These are phyloP conservation scores for Euphydryas editha DNA, from an alignment of 2,888 invertebrate species.

Conservation along the genomic window DNA sequence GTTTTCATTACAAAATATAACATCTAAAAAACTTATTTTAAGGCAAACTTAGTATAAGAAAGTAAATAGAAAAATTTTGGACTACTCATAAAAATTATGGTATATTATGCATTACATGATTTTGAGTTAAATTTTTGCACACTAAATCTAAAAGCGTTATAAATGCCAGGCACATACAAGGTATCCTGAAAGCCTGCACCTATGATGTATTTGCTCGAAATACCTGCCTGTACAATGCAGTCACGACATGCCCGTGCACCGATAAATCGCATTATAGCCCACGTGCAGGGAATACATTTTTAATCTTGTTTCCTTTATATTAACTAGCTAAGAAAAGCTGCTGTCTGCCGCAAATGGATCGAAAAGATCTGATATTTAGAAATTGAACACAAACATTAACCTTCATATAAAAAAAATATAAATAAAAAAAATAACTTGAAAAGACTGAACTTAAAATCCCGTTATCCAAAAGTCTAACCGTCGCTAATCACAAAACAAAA, in stretches of 20 bases:
- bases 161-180: slow-evolving; percentile 33
- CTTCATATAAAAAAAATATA: neutral
- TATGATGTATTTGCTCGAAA: slow-evolving; percentile 63
- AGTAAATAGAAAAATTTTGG: too few relatives aligned
- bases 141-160: slow-evolving; percentile 29
- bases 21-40: too few relatives aligned
- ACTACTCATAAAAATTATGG: too few relatives aligned
- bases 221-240: slow-evolving; percentile 63
- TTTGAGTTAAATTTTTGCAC: slow-evolving; percentile 19
- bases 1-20: too few relatives aligned
- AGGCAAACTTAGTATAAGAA: too few relatives aligned
- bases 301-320: slow-evolving; percentile 82
- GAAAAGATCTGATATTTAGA: neutral
- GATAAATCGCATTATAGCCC: slow-evolving; percentile 81
- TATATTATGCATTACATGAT: slow-evolving; percentile 21
- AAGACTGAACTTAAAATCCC: slow-evolving; percentile 7
- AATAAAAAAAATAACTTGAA: slow-evolving; percentile 4
- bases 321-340: slow-evolving; percentile 68
- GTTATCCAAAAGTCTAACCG: slow-evolving; percentile 3
- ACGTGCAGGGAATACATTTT: slow-evolving; percentile 82
- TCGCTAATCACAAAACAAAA: slow-evolving; percentile 23
- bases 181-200: slow-evolving; percentile 55
- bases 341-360: slow-evolving; percentile 37
- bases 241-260: slow-evolving; percentile 76
- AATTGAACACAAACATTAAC: too few relatives aligned